A percentile compares a stretch with the other conserved stretches of the same genome.
These are phyloP conservation scores for Harpegnathos saltator DNA, from an alignment of 1,140 invertebrate species.

Conservation along the genomic window DNA sequence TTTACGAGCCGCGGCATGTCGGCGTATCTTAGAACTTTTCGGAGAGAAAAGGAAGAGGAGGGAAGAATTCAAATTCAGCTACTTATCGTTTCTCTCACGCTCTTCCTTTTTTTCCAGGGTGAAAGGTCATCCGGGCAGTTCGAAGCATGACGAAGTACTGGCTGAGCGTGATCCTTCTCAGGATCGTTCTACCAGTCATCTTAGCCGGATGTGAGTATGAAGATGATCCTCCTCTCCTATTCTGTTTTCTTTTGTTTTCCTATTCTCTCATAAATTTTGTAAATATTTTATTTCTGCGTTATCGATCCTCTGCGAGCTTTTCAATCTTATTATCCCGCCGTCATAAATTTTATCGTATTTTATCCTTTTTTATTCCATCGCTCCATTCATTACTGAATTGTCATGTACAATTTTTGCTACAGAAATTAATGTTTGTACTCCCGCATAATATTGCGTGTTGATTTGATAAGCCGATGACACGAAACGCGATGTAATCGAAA, in stretches of 20 bases:
- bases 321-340: too few relatives aligned
- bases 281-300: neutral
- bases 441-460: neutral
- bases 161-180: conserved; percentile 81
- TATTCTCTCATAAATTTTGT: neutral
- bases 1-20: conserved; percentile 48
- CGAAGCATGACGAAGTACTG: conserved; percentile 81
- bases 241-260: neutral
- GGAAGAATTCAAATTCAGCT: neutral
- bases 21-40: conserved; percentile 37
- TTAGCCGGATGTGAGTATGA: conserved; percentile 81
- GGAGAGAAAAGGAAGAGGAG: too few relatives aligned
- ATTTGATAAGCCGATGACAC: neutral
- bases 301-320: too few relatives aligned
- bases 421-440: neutral
- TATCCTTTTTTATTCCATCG: neutral
- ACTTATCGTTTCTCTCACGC: neutral
- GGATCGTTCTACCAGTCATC: conserved; percentile 80
- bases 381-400: neutral
- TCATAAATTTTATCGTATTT: neutral
- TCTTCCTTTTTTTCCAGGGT: conserved; percentile 65
- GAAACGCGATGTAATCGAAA: neutral
- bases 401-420: neutral
- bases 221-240: neutral
- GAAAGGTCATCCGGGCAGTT: conserved; percentile 57